Evolutionary conservation across 2,113 vertebrate genomes (phyloP), one percentile per base, ranked within the genome.

Genomic region (Sinocyclocheilus maitianheensis): DNA sequence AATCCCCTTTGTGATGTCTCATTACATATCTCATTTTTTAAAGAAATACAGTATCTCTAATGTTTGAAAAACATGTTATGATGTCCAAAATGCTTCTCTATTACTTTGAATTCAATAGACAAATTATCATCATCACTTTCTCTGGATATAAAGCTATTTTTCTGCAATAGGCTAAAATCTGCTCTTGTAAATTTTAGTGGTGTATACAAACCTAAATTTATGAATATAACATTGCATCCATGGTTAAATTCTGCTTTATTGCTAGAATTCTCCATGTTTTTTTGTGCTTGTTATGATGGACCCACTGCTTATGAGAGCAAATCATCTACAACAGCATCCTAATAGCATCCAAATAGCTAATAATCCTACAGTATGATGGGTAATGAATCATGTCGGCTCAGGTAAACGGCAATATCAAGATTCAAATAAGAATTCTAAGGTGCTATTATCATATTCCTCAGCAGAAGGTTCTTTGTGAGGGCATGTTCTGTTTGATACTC

Each of bases 31-130:
- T 89, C 80, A 91, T 85, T 72, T 37, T 74, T 74, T 22, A 34
- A 85, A 88, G 84, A 86, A 86, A 77, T 62, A 20, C 53, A 55
- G 53, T 55, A 83, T 76, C 85, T 90, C 81, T 76, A 88, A 82
- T 81, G 84, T 3, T 13, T 76, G 26, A 51, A 46, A 84, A 83
- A 67, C 53, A 63, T 46, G 43, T 8, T 43, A 46, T 16, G 16
- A 81, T 22, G 71, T 77, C 37, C 58, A 67, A 87, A 34, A 76
- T 26, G 13, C 48, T 76, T 78, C 14, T 58, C 16, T 20, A 74
- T 60, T n/a, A 20, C 51, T 77, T 87, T 34, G 63, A 22, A 72
- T 60, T 51, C 67, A 77, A 26, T 78, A 81, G 63, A 74, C 75
- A 80, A 83, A 60, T 40, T 0, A 67, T 76, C 81, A n/a, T 12